Base-by-base conservation (phyloP, 2,888 invertebrate genomes). In the Morpho helenor region DNA sequence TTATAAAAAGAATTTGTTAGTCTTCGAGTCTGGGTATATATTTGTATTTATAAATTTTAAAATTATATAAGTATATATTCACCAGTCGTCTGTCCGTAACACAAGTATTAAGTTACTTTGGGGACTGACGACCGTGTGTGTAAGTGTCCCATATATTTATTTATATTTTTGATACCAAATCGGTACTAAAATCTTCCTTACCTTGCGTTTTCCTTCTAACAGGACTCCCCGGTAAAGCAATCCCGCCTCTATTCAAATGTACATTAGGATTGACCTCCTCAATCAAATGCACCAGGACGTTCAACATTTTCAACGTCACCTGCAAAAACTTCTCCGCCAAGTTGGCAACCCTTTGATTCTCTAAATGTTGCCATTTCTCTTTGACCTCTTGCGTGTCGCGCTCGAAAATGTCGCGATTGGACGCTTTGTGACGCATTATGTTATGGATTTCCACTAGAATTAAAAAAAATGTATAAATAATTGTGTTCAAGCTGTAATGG, bases 241-340 rank as follows among this genome's bases (percentile, higher is more conserved):
- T 89, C 1, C 84, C 86, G 45, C 84, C 70, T 71, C 84, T 90
- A 80, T 89, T 85, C 53, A 88, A 62, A 75, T 89, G 88, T 0
- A 90, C 81, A 65, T 86, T 82, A 64, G 94, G 93, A 59, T 90
- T 84, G 50, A 92, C 76, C 75, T 96, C 96, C 69, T 96, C 95
- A 63, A 96, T 92, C 66, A 96, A 92, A 77, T 96, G 95, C 56
- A 94, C 93, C 70, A 95, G 92, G 31, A 96, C 93, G 75, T 96
- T 96, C 59, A 96, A 79, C 71, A 96, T 83, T 71, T 94, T 94
- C 49, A 95, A 75, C 0, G 95, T 91, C 55, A 96, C 94, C 60
- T 88, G 91, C 8, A 96, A 80, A 57, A 95, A 92, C 55, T 93
- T 90, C 66, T 96, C 95, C 4, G 94, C 92, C 9, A 92, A 71